Percentiles rank a stretch among this genome's conserved stretches.
Evolutionary conservation across 2,797 vertebrate species (phyloP).

Genomic region (Chrosomus eos): DNA sequence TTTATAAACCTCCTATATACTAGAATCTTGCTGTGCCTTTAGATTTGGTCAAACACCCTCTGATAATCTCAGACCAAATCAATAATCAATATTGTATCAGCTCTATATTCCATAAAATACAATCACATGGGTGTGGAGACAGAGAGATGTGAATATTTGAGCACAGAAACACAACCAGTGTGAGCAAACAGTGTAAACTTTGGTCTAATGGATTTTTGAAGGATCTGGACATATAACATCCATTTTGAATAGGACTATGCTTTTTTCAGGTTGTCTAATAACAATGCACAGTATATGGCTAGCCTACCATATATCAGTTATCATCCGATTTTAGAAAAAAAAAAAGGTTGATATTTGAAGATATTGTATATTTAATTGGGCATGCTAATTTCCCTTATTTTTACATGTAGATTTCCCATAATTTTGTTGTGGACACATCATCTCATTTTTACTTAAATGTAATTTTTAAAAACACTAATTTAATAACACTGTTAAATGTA

Average conservation of each 20-base stretch:
- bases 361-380: not conserved
- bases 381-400: not conserved
- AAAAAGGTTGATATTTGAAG: not conserved
- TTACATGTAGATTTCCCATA: not conserved
- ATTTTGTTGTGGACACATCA: too few relatives aligned
- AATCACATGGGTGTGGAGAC: not conserved
- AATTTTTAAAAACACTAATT: not conserved
- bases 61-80: not conserved
- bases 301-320: not conserved
- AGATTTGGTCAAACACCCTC: not conserved
- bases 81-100: not conserved
- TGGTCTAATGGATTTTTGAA: not conserved
- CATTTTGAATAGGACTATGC: not conserved
- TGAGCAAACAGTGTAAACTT: slow-evolving; percentile 27
- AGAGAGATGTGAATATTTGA: not conserved
- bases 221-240: not conserved
- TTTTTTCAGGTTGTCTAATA: not conserved
- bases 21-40: not conserved
- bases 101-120: not conserved
- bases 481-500: not conserved
- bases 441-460: not conserved
- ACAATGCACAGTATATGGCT: not conserved
- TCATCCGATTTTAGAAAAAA: not conserved
- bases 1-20: slow-evolving; percentile 1
- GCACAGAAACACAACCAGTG: slow-evolving; percentile 2